Conservation (phyloP, 1,140 invertebrate species). For the Penaeus indicus region DNA sequence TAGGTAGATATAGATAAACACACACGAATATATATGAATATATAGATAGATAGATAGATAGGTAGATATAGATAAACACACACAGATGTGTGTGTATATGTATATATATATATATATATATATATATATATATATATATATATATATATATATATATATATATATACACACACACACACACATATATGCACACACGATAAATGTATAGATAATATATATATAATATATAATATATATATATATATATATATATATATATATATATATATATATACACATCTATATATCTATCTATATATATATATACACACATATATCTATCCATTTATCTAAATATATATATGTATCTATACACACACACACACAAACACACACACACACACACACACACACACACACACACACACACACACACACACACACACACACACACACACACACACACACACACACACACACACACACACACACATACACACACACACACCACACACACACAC, state of each 20-base stretch:
- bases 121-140: slow-evolving; percentile 11
- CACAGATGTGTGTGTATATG: neutral
- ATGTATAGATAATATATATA: neutral
- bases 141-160: slow-evolving; percentile 15
- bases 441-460: no score
- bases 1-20: neutral
- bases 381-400: no score
- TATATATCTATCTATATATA: neutral
- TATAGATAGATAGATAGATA: slow-evolving; percentile 16
- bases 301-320: neutral
- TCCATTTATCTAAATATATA: no score
- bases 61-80: neutral
- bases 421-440: no score
- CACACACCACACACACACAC: no score
- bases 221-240: slow-evolving; percentile 25
- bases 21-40: neutral
- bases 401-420: no score
- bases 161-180: neutral
- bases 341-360: no score
- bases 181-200: neutral
- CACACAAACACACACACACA: no score
- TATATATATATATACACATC: slow-evolving; percentile 15
- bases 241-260: slow-evolving; percentile 14
- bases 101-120: slow-evolving; percentile 8
- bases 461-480: no score